Evolutionary conservation across 2,113 vertebrate genomes (phyloP), one percentile per base, ranked within the genome.

Genomic region (Plotosus lineatus): DNA sequence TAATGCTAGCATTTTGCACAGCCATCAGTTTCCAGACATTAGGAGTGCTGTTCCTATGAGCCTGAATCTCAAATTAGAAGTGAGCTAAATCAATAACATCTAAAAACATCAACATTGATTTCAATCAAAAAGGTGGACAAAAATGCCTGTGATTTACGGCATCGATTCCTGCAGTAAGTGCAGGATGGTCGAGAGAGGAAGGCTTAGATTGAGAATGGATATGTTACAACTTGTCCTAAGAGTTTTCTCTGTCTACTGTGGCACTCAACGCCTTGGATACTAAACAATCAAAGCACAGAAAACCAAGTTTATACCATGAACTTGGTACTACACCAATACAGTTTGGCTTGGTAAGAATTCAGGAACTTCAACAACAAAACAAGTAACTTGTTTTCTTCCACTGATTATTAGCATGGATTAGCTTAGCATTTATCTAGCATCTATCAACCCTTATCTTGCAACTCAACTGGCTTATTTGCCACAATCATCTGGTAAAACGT

Each of bases 201-300:
- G 73, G 76, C 75, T 51, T 74, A 40, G 68, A 48, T 11, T 51
- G 9, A 61, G 28, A 68, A 8, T 5, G 48, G 28, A 65, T 87
- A 81, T 85, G 71, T 83, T 83, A 83, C 48, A 60, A 78, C 51
- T 76, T 69, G 75, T 73, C 85, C 50, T 58, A 73, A 85, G 83
- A 77, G 77, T 85, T 73, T 48, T 77, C 48, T 46, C 36, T 68
- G 21, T 78, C 82, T 58, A 85, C 86, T 81, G 77, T 74, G 31
- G 14, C 48, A 73, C 31, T 51, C 15, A 12, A 74, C 1, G 53
- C 14, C 21, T 14, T 53, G 9, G 5, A 36, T 36, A 36, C 9
- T 51, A 53, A 50, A 72, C 12, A 21, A 73, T 72, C 8, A 48
- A 51, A 73, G 1, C 1, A 17, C 21, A 55, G 10, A 5, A 1